Evolutionary conservation across 2,113 vertebrate genomes (phyloP), one percentile per base, ranked within the genome.

Genomic region (Solea senegalensis): DNA sequence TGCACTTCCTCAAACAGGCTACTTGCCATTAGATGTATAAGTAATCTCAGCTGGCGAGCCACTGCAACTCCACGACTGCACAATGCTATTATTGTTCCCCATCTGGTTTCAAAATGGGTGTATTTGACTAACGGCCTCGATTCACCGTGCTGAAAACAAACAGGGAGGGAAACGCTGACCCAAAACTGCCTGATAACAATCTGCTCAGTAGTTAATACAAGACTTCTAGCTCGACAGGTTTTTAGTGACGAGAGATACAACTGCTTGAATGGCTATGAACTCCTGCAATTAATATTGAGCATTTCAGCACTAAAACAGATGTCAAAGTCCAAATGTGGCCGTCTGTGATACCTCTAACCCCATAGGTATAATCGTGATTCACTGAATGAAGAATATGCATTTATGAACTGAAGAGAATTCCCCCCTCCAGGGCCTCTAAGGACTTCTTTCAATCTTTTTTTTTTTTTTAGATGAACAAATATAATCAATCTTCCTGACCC

Each of bases 81-180:
- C 91, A 91, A 84, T 86, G 85, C 78, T 80, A 50, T 65, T 66
- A 86, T 90, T 91, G 90, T 92, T 89, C 83, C 73, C 49, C 43
- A 7, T 13, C 62, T 65, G 74, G 68, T 76, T 86, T 56, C 62
- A 65, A 78, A 76, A 72, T 56, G 72, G 81, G 67, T 67, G 72
- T 75, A 78, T 74, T 81, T 74, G 71, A 89, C 76, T 71, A 78
- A 77, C 72, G 69, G 80, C 53, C 76, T 76, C 69, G 7, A 67
- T 86, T 82, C 66, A 78, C 16, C 51, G 49, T 4, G 53, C 40
- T 76, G 75, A 57, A 86, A 81, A 84, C 82, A 90, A 89, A 90
- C 44, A 54, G 11, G 21, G 28, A 63, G 72, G 46, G 59, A 66
- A 74, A 68, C 28, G 52, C 61, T 69, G 78, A 78, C 43, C 65